Evolutionary conservation across 2,888 invertebrate genomes (phyloP).

Genomic region (Athripsodes cinereus): DNA sequence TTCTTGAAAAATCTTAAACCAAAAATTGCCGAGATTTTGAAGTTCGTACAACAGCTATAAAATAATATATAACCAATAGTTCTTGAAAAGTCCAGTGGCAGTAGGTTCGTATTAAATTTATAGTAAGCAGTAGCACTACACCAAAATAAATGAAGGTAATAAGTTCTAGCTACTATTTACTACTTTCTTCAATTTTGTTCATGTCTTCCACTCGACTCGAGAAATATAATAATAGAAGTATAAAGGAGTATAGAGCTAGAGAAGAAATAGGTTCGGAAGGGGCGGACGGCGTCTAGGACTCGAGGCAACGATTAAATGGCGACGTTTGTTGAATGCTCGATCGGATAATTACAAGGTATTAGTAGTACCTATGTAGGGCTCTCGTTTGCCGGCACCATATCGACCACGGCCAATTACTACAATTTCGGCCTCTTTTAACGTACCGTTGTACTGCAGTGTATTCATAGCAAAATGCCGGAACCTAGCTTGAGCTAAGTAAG

Average conservation of each 20-base stretch:
- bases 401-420: slow-evolving; percentile 20
- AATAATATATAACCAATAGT: too few species aligned
- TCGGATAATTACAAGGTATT: slow-evolving; percentile 13
- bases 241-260: background rate
- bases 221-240: background rate
- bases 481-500: too few species aligned
- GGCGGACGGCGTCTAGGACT: background rate
- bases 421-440: background rate
- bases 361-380: too few species aligned
- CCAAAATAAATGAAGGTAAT: background rate
- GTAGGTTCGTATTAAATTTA: background rate
- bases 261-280: background rate
- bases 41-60: too few species aligned
- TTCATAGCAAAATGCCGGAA: background rate
- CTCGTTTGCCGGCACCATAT: slow-evolving; percentile 11
- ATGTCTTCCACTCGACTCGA: background rate
- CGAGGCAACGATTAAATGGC: slow-evolving; percentile 12
- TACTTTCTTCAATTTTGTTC: background rate
- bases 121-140: background rate
- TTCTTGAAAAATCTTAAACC: too few species aligned
- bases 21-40: too few species aligned
- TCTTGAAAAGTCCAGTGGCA: too few species aligned
- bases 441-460: background rate
- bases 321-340: slow-evolving; percentile 17
- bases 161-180: too few species aligned